Percentiles rank a stretch among this genome's conserved stretches.
Evolutionary conservation across 1,140 invertebrate genomes (phyloP).

Genomic region (Ridgeia piscesae): DNA sequence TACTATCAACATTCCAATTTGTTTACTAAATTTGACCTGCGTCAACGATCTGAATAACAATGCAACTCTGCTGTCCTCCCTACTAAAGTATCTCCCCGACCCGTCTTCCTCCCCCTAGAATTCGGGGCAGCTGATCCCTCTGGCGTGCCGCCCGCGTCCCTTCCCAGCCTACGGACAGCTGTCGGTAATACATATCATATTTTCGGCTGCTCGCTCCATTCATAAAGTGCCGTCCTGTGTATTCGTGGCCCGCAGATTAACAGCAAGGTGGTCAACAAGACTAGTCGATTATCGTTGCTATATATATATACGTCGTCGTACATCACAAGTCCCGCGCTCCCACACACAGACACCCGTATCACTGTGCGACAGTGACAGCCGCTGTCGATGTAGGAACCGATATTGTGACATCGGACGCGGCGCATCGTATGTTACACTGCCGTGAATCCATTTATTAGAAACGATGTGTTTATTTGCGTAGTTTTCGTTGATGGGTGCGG

Average conservation of each 20-base stretch:
- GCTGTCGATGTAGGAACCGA: not conserved
- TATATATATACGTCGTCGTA: not conserved
- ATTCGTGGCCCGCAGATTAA: not conserved
- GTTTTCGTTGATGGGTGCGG: too few species aligned
- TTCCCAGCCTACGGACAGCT: not conserved
- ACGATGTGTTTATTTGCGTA: too few species aligned
- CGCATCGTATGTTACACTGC: not conserved
- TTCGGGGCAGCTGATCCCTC: not conserved
- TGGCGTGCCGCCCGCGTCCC: too few species aligned
- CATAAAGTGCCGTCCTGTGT: not conserved
- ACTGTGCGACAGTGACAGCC: not conserved
- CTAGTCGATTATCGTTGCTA: not conserved
- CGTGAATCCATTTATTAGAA: too few species aligned
- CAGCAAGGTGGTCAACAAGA: not conserved
- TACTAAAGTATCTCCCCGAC: not conserved
- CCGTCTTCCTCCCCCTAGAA: not conserved
- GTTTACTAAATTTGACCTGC: not conserved
- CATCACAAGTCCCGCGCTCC: not conserved
- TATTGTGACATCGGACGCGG: not conserved
- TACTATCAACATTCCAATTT: too few species aligned
- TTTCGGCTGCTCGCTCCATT: not conserved
- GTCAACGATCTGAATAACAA: not conserved
- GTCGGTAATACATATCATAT: not conserved
- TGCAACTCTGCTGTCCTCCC: not conserved
- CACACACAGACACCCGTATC: not conserved